These are phyloP conservation scores for Aphaenogaster floridana DNA, from an alignment of 1,140 invertebrate species.

Conservation along the genomic window DNA sequence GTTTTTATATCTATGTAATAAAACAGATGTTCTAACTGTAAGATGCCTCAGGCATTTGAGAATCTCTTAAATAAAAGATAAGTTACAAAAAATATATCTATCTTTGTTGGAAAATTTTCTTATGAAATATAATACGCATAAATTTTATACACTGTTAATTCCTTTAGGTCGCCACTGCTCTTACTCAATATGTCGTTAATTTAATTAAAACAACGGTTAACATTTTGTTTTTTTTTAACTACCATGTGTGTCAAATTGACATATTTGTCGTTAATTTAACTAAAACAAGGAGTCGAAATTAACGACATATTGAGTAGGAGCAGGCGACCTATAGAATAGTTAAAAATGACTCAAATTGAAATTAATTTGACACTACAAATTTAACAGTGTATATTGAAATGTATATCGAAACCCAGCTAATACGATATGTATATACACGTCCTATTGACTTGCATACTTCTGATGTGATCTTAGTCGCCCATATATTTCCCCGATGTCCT, in stretches of 20 bases:
- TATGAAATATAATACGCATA: neutral
- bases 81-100: neutral
- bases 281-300: no score
- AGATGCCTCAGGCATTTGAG: neutral
- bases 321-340: no score
- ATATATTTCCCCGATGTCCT: neutral
- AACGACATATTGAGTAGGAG: no score
- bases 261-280: no score
- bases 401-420: neutral
- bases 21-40: neutral
- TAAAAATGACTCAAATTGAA: no score
- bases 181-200: no score
- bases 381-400: neutral
- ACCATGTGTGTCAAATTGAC: no score
- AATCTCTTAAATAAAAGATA: neutral
- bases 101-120: neutral
- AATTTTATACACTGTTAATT: neutral
- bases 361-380: no score
- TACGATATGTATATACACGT: neutral
- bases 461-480: neutral
- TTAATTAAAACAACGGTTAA: no score
- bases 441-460: neutral
- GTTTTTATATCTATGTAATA: neutral
- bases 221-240: no score
- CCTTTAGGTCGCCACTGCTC: no score